These are phyloP conservation scores for Ischnus inquisitorius DNA, from an alignment of 2,888 invertebrate species.

Conservation along the genomic window DNA sequence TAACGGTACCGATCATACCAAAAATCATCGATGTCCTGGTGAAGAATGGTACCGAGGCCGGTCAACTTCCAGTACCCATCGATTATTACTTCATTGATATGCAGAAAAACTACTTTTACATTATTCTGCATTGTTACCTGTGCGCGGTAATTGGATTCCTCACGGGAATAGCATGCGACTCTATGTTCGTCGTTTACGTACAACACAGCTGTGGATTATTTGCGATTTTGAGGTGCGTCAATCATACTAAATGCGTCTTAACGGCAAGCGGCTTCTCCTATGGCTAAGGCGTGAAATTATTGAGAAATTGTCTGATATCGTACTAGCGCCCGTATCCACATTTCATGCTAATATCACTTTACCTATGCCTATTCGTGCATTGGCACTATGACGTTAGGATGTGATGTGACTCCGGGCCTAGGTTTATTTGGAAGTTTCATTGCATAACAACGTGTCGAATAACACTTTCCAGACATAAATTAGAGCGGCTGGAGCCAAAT, in stretches of 20 bases:
- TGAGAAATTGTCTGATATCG: too few relatives aligned
- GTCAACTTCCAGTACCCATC: conserved; percentile 57
- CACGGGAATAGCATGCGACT: background rate
- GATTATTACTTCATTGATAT: conserved; percentile 42
- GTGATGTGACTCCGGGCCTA: too few relatives aligned
- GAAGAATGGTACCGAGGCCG: conserved; percentile 40
- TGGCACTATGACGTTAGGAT: too few relatives aligned
- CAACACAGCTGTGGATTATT: conserved; percentile 37
- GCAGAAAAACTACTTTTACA: conserved; percentile 54
- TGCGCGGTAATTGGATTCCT: conserved; percentile 4
- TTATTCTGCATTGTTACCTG: conserved; percentile 26
- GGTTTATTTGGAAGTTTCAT: too few relatives aligned
- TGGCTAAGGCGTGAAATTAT: too few relatives aligned
- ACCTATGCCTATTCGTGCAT: too few relatives aligned
- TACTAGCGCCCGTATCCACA: too few relatives aligned
- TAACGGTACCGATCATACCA: conserved; percentile 47
- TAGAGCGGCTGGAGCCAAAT: conserved; percentile 8
- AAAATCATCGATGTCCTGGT: conserved; percentile 52
- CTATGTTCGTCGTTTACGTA: conserved; percentile 13
- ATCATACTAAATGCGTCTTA: background rate
- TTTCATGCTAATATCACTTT: too few relatives aligned
- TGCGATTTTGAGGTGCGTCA: conserved; percentile 32
- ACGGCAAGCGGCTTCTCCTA: too few relatives aligned
- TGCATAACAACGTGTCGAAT: background rate
- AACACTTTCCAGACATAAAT: conserved; percentile 4